Base-by-base conservation (phyloP, 2,888 invertebrate species). In the Lasioglossum lativentre region DNA sequence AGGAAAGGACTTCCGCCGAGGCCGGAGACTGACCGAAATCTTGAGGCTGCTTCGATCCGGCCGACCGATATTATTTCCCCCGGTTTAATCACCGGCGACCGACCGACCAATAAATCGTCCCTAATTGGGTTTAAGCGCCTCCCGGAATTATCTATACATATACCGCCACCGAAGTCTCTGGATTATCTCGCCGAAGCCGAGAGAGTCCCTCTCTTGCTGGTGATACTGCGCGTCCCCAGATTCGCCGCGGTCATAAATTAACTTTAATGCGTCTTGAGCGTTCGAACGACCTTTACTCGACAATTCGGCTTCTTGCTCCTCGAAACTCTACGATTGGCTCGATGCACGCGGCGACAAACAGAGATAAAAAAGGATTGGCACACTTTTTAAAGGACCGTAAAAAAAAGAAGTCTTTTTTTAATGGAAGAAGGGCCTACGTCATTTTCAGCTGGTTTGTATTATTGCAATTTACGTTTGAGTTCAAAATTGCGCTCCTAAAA, bases 51-150 rank as follows among this genome's bases (percentile, higher is more conserved):
- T 68, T 38, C 80, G 66, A 45, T 38, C 40, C 27, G 71, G 47
- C 56, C 75, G 71, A 86, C 56, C 75, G 71, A 86, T 88, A 88
- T 88, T 88, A 90, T 86, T 82, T 85, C 85, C 40, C 66, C 27
- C 52, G 45, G 75, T 42, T 86, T 88, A 84, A 88, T 90, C 86
- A 74, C 78, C 42, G 81, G 27, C 80, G 78, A 56, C 47, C 71
- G 63, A 30, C 47, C 83, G 47, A 52, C 80, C 86, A 86, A 87
- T 90, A 90, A 90, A 90, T 90, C 82, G 83, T 63, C 74, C 42
- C 75, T 88, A 90, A 90, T 90, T 90, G 84, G 80, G 79, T 89
- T 87, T 79, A 81, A 91, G 81, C 90, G 74, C 78, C 76, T 66
- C 74, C 68, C 63, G 75, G 88, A 86, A 85, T 88, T 88, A 90